These are phyloP conservation scores for Sebastes taczanowskii DNA, from an alignment of 2,797 vertebrate species.

Conservation along the genomic window DNA sequence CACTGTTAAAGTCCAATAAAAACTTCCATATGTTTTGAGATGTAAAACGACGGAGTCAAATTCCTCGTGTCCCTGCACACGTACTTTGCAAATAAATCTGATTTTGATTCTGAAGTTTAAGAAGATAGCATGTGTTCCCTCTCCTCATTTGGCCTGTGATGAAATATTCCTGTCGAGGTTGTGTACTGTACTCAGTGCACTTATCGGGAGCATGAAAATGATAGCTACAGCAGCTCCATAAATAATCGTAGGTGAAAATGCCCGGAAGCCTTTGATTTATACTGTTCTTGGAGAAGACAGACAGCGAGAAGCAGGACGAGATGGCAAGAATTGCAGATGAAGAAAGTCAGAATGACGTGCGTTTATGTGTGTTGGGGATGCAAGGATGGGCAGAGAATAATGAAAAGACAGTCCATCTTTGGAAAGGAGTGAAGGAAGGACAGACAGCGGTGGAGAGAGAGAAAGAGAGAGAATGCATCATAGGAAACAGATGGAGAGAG, in stretches of 20 bases:
- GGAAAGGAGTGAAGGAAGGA: slow-evolving; percentile 15
- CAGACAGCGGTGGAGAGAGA: background rate
- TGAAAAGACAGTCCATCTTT: slow-evolving; percentile 36
- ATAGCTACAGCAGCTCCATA: slow-evolving; percentile 57
- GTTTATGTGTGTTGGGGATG: slow-evolving; percentile 20
- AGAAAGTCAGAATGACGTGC: slow-evolving; percentile 49
- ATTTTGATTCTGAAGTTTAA: slow-evolving; percentile 5
- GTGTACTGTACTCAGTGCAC: slow-evolving; percentile 51
- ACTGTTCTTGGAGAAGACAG: slow-evolving; percentile 49
- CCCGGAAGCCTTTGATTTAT: slow-evolving; percentile 49
- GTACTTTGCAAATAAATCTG: background rate
- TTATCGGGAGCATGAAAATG: slow-evolving; percentile 56
- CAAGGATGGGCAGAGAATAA: slow-evolving; percentile 47
- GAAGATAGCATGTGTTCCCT: slow-evolving; percentile 25
- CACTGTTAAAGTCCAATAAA: background rate
- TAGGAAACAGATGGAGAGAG: slow-evolving; percentile 25
- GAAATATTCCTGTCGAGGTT: slow-evolving; percentile 53
- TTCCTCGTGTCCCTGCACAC: background rate
- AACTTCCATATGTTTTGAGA: background rate
- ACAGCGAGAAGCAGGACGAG: slow-evolving; percentile 30
- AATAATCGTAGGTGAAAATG: slow-evolving; percentile 61
- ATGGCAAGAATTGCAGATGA: slow-evolving; percentile 45
- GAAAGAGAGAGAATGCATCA: slow-evolving; percentile 7
- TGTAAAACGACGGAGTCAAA: background rate
- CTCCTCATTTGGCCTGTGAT: slow-evolving; percentile 46